These are phyloP conservation scores for Erebia ligea DNA, from an alignment of 2,888 invertebrate species.

Conservation along the genomic window DNA sequence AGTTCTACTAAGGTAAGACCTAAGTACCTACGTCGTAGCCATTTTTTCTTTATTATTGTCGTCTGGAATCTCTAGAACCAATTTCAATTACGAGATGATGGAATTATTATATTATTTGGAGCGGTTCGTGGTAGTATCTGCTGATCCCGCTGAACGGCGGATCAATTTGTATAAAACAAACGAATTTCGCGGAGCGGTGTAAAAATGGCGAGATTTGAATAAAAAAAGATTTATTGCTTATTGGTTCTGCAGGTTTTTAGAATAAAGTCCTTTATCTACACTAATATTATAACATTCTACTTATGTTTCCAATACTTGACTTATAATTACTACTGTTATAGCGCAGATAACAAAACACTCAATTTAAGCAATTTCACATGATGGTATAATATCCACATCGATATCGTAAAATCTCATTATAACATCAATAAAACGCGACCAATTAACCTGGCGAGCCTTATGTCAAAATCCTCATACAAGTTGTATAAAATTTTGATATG, in stretches of 20 bases:
- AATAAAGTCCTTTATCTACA: too few relatives aligned
- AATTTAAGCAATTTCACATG: too few relatives aligned
- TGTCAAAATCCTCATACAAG: too few relatives aligned
- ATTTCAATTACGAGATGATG: conserved; percentile 52
- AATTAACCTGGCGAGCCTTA: too few relatives aligned
- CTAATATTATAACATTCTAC: too few relatives aligned
- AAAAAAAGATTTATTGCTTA: conserved; percentile 13
- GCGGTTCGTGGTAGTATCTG: conserved; percentile 34
- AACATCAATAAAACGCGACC: too few relatives aligned
- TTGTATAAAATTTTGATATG: too few relatives aligned
- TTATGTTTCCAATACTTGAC: too few relatives aligned
- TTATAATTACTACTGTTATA: too few relatives aligned
- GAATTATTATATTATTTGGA: conserved; percentile 49
- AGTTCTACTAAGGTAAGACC: not conserved
- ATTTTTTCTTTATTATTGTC: not conserved
- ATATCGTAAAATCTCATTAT: too few relatives aligned
- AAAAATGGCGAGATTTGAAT: conserved; percentile 20
- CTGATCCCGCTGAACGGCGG: conserved; percentile 46
- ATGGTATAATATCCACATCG: too few relatives aligned
- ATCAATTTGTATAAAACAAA: conserved; percentile 46
- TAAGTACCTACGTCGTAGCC: not conserved
- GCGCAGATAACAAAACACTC: too few relatives aligned
- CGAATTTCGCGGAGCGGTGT: conserved; percentile 28
- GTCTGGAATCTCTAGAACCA: conserved; percentile 36
- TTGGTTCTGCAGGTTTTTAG: conserved; percentile 23